phyloP scores from a whole-genome alignment of 2,888 invertebrate genomes.

The Globia sparganii region DNA sequence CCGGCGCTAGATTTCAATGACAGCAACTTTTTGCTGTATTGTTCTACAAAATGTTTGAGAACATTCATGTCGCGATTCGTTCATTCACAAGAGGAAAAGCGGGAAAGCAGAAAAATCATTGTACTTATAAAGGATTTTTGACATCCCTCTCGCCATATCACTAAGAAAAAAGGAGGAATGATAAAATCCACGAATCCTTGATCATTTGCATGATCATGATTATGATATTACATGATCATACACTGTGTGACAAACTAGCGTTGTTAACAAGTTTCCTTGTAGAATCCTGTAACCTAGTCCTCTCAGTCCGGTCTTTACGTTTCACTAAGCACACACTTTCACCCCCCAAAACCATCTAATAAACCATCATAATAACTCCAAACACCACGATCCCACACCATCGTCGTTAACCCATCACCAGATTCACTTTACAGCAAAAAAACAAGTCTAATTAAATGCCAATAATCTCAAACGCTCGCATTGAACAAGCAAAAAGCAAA shows the following conservation, averaged over 20 bases:
- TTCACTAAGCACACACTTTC: background rate
- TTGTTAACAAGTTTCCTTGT: background rate
- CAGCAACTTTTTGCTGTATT: background rate
- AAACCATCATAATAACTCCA: background rate
- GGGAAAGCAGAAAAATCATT: background rate
- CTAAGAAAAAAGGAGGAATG: too few species aligned
- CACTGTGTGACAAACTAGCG: background rate
- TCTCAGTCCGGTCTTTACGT: background rate
- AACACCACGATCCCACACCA: background rate
- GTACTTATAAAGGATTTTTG: background rate
- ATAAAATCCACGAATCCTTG: background rate
- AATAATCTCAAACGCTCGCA: slow-evolving; percentile 54
- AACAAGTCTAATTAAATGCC: slow-evolving; percentile 49
- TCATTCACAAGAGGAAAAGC: background rate
- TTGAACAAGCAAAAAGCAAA: slow-evolving; percentile 59
- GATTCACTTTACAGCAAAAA: slow-evolving; percentile 18
- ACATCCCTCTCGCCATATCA: too few species aligned
- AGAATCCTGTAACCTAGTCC: background rate
- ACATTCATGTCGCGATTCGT: background rate
- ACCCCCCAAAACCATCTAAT: background rate
- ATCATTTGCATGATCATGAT: background rate
- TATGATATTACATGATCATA: background rate
- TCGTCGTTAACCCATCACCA: background rate
- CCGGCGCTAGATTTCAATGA: background rate
- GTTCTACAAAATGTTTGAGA: background rate